Conservation (phyloP, 1,140 invertebrate genomes). For the Gonioctena quinquepunctata region DNA sequence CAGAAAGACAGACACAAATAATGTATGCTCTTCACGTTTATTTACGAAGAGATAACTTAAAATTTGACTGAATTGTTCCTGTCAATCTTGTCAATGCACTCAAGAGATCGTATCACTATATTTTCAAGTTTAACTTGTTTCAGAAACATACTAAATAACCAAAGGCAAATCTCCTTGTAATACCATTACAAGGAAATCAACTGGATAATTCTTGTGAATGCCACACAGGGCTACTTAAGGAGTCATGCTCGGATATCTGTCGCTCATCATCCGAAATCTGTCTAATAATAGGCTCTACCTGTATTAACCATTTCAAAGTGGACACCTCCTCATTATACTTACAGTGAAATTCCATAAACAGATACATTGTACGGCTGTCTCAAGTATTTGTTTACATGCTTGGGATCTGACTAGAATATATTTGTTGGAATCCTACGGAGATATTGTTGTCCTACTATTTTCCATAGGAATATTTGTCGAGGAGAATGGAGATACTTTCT, state of each 20-base stretch:
- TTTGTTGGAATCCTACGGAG: background rate
- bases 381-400: background rate
- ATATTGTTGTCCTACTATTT: background rate
- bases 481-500: too few species aligned
- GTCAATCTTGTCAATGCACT: too few species aligned
- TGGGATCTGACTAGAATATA: background rate
- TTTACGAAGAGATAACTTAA: too few species aligned
- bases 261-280: background rate
- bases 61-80: too few species aligned
- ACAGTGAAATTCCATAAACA: background rate
- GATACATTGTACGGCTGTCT: background rate
- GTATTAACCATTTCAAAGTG: background rate
- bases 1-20: too few species aligned
- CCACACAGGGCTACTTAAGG: background rate
- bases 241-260: background rate
- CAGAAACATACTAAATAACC: background rate
- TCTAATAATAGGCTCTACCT: background rate
- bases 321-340: background rate
- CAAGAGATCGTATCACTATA: too few species aligned
- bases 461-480: too few species aligned
- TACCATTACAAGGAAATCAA: background rate
- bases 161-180: background rate
- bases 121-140: too few species aligned
- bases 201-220: background rate
- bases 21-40: too few species aligned